phyloP scores from a whole-genome alignment of 1,140 invertebrate species.

The Choristoneura fumiferana region DNA sequence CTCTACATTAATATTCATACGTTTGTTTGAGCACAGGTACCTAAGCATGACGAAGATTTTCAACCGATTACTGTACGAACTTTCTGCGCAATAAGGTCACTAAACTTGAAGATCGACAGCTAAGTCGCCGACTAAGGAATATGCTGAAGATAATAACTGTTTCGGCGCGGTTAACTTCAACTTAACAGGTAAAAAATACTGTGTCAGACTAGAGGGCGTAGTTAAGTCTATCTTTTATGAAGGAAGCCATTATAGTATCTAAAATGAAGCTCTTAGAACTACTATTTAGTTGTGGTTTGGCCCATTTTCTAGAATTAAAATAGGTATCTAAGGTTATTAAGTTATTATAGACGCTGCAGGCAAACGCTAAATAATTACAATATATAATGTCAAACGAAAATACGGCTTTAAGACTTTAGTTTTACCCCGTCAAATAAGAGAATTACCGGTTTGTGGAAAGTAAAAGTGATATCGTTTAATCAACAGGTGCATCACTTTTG shows the following conservation, averaged over 20 bases:
- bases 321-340: too few relatives aligned
- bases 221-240: too few relatives aligned
- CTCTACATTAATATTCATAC: slow-evolving; percentile 15
- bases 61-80: slow-evolving; percentile 25
- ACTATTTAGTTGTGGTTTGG: too few relatives aligned
- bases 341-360: too few relatives aligned
- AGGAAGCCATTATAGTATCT: too few relatives aligned
- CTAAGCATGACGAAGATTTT: slow-evolving; percentile 14
- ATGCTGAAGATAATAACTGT: slow-evolving; percentile 15
- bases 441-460: slow-evolving; percentile 6
- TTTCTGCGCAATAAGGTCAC: slow-evolving; percentile 48
- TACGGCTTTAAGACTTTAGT: neutral
- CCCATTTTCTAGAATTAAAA: too few relatives aligned
- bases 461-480: slow-evolving; percentile 18
- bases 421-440: neutral
- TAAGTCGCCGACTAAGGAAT: neutral
- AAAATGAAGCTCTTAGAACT: too few relatives aligned
- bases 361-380: too few relatives aligned
- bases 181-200: neutral
- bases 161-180: slow-evolving; percentile 9
- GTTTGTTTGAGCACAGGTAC: slow-evolving; percentile 7
- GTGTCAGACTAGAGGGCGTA: too few relatives aligned
- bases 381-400: too few relatives aligned
- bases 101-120: slow-evolving; percentile 33
- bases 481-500: slow-evolving; percentile 15